Conservation (phyloP, 2,113 vertebrate species). For the Bucco capensis region DNA sequence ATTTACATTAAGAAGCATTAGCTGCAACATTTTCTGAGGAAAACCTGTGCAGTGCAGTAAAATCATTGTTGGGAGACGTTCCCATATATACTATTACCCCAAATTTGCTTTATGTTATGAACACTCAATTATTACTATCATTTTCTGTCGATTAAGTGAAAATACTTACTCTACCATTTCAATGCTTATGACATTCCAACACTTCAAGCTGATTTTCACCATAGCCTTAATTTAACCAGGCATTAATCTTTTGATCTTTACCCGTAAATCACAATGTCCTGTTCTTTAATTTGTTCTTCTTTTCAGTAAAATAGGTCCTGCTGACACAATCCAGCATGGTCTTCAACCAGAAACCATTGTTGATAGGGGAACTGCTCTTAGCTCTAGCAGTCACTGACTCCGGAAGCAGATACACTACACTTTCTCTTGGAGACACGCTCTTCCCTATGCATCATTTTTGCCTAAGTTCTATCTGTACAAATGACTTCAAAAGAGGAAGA, state of each 20-base stretch:
- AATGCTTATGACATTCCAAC: background rate
- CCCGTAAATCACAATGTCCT: background rate
- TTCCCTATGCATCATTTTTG: background rate
- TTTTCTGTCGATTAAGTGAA: background rate
- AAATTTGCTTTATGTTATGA: background rate
- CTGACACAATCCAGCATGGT: background rate
- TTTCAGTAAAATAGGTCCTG: background rate
- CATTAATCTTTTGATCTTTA: background rate
- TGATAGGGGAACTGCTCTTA: background rate
- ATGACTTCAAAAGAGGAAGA: background rate
- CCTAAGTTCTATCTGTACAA: background rate
- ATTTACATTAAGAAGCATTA: background rate
- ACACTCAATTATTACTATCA: background rate
- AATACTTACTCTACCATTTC: background rate
- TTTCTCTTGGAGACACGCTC: background rate
- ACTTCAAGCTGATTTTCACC: background rate
- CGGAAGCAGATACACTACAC: background rate
- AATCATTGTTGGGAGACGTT: background rate
- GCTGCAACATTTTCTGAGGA: background rate
- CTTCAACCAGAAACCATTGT: background rate
- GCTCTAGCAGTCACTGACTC: background rate
- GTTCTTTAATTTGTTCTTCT: background rate
- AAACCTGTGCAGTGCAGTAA: background rate
- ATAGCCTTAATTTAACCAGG: background rate
- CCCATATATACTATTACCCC: background rate